Percentiles rank a stretch among this genome's conserved stretches.
These are phyloP conservation scores for Eunapius fragilis DNA, from an alignment of 37 sponge, comb jelly and placozoan species.

Conservation along the genomic window DNA sequence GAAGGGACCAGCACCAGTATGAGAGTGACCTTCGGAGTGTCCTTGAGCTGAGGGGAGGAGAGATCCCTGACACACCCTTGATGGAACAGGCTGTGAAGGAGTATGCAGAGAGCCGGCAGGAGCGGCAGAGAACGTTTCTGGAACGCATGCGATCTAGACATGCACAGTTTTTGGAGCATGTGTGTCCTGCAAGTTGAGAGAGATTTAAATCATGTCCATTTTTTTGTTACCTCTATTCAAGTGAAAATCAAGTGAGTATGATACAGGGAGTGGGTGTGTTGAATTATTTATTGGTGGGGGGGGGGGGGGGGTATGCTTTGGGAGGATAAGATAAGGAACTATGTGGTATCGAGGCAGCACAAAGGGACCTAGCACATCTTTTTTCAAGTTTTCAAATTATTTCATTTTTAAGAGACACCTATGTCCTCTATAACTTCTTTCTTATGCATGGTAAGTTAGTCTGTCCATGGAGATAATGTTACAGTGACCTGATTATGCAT, in stretches of 20 bases:
- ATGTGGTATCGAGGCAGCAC: too few relatives aligned
- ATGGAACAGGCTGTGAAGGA: slow-evolving; percentile 22
- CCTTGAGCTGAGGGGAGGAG: neutral
- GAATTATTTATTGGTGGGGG: too few relatives aligned
- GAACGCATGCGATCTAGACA: slow-evolving; percentile 33
- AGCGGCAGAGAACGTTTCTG: slow-evolving; percentile 42
- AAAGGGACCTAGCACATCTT: too few relatives aligned
- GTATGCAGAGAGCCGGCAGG: slow-evolving; percentile 45
- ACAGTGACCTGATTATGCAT: slow-evolving; percentile 40
- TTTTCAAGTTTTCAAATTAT: too few relatives aligned
- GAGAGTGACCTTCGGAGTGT: slow-evolving; percentile 49
- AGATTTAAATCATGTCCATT: neutral
- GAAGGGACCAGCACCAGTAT: slow-evolving; percentile 9
- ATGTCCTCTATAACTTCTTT: too few relatives aligned
- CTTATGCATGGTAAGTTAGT: too few relatives aligned
- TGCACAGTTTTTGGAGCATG: slow-evolving; percentile 35
- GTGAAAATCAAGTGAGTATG: too few relatives aligned
- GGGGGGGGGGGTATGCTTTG: too few relatives aligned
- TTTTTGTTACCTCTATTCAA: too few relatives aligned
- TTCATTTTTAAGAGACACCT: too few relatives aligned
- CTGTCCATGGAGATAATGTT: slow-evolving; percentile 19
- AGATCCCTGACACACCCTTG: neutral
- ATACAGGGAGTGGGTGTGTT: too few relatives aligned
- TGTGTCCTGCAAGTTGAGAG: slow-evolving; percentile 22
- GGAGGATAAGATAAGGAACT: too few relatives aligned